These are phyloP conservation scores for Brassicogethes aeneus DNA, from an alignment of 2,888 invertebrate species.

Conservation along the genomic window DNA sequence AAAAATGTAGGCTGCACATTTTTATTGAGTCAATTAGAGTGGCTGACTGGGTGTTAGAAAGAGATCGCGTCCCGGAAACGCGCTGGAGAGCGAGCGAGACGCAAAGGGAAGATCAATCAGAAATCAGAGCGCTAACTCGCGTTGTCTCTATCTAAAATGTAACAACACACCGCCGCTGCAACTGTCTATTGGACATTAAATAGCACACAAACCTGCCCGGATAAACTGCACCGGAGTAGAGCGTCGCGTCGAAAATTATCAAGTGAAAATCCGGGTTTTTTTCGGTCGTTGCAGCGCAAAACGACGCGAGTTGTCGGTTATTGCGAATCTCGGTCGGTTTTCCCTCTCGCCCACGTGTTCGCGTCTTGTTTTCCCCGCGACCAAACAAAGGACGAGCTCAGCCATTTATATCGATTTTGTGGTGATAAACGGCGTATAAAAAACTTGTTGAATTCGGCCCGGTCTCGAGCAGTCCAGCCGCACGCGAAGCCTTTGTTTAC, in stretches of 20 bases:
- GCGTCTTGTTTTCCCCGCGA: slow-evolving; percentile 37
- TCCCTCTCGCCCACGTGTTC: slow-evolving; percentile 28
- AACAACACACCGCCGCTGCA: slow-evolving; percentile 22
- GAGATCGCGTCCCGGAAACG: neutral
- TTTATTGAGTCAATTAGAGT: neutral
- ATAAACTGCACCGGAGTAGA: neutral
- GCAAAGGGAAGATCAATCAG: slow-evolving; percentile 20
- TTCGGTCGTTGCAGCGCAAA: neutral
- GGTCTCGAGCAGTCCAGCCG: slow-evolving; percentile 25
- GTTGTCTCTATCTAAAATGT: slow-evolving; percentile 27
- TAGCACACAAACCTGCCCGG: slow-evolving; percentile 13
- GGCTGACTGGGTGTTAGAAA: neutral
- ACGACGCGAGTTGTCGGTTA: no score
- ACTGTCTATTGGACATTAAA: slow-evolving; percentile 17
- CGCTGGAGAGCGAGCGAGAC: neutral
- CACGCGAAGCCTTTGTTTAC: slow-evolving; percentile 8
- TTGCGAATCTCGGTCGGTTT: no score
- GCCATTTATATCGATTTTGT: slow-evolving; percentile 44
- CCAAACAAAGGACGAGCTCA: slow-evolving; percentile 39
- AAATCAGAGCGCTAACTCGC: slow-evolving; percentile 16
- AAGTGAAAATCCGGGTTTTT: neutral
- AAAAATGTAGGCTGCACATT: slow-evolving; percentile 4
- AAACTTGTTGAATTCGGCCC: slow-evolving; percentile 44
- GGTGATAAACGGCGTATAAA: slow-evolving; percentile 41
- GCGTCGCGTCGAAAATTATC: neutral